A percentile compares a stretch with the other conserved stretches of the same genome.
Conservation (phyloP, 2,888 invertebrate species). For the Coenonympha glycerion region DNA sequence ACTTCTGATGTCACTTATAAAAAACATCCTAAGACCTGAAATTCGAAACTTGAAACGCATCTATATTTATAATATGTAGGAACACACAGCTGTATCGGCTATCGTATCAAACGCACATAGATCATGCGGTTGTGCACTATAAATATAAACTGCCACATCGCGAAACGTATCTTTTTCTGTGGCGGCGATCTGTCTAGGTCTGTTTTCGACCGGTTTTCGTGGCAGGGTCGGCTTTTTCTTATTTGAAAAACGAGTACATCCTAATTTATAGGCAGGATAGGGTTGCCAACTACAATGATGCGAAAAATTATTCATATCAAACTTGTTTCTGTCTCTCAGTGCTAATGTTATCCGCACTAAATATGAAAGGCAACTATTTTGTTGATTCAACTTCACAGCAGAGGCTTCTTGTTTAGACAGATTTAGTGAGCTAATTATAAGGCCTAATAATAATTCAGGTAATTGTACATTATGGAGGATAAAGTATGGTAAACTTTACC, state of each 20-base stretch:
- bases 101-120: conserved; percentile 26
- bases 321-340: no score
- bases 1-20: no score
- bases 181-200: conserved; percentile 28
- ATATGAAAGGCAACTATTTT: no score
- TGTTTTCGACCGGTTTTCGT: conserved; percentile 20
- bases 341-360: no score
- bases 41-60: neutral
- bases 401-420: no score
- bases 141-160: conserved; percentile 25
- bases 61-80: neutral
- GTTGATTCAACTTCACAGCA: no score
- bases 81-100: conserved; percentile 19
- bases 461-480: no score
- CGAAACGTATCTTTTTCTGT: conserved; percentile 26
- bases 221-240: neutral
- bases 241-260: neutral
- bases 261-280: conserved; percentile 5
- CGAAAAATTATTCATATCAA: no score
- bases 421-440: no score
- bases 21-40: no score
- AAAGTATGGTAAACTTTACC: no score
- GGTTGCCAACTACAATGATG: neutral
- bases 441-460: no score
- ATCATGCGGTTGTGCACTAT: conserved; percentile 29